Evolutionary conservation across 2,888 invertebrate species (phyloP), one percentile per base, ranked within the genome.

Genomic region (Acleris holmiana): DNA sequence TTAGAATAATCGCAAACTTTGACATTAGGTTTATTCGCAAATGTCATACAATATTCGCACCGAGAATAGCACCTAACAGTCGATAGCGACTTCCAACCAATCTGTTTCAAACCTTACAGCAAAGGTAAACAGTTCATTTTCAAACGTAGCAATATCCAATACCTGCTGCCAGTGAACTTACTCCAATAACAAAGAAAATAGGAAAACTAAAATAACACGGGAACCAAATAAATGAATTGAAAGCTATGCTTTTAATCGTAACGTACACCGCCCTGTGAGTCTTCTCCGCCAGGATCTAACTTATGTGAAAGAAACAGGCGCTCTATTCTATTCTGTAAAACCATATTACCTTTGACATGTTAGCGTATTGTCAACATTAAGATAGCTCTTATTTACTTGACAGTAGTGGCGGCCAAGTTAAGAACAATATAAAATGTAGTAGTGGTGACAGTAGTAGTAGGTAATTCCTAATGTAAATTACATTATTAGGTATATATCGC

Each of bases 171-270:
- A 59, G 41, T 54, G 53, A 59, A 64, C 64, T 58, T 49, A 17
- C 19, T 48, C 41, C 48, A 59, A 64, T 64, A 54, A 54, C 64
- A 64, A 64, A 59, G 58, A 64, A 64, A 54, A 64, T 64, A 53
- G 48, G 58, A 64, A 64, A 64, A 64, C 53, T 64, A 64, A 59
- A 64, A 58, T 64, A 64, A 48, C 51, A 46, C 18, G 35, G 41
- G 40, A 23, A 44, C n/a, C 25, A 58, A 57, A 60, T 51, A 29
- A 61, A 29, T 47, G 46, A 47, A 47, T 53, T 53, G 29, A 61
- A 61, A 44, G 15, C 44, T n/a, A 17, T 44, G 17, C 17, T 44
- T 44, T n/a, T 44, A 44, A 44, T n/a, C 44, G 29, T 29, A 8
- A 29, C 8, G 8, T n/a, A 4, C 8, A 29, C 29, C 7, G 7